These are phyloP conservation scores for Petrolisthes cinctipes DNA, from an alignment of 2,888 invertebrate species.

Conservation along the genomic window DNA sequence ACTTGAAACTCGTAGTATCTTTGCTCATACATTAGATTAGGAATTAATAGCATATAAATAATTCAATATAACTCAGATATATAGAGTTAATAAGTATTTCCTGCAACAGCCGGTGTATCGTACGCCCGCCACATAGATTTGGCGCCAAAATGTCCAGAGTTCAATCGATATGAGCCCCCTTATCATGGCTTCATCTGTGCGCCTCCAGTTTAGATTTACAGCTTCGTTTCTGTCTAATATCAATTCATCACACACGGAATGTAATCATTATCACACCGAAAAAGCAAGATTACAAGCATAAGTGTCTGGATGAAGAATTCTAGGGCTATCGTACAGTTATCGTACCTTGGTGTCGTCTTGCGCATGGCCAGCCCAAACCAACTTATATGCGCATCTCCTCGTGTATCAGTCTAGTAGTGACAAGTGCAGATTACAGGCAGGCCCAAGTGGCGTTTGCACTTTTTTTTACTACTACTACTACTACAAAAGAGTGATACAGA, in stretches of 20 bases:
- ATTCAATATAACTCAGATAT: too few relatives aligned
- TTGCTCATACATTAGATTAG: too few relatives aligned
- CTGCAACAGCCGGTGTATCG: constrained; percentile 2
- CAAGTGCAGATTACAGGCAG: constrained; percentile 40
- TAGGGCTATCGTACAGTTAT: constrained; percentile 7
- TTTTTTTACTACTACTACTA: not conserved
- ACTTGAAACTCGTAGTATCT: too few relatives aligned
- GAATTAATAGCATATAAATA: too few relatives aligned
- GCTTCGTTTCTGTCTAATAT: not conserved
- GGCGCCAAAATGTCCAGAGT: constrained; percentile 58
- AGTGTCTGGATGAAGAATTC: not conserved
- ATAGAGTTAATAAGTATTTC: too few relatives aligned
- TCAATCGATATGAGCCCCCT: constrained; percentile 48
- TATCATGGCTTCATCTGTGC: not conserved
- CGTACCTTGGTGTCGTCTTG: constrained; percentile 23
- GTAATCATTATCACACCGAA: too few relatives aligned
- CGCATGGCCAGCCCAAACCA: constrained; percentile 35
- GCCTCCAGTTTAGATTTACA: not conserved
- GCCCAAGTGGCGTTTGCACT: not conserved
- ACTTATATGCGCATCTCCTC: constrained; percentile 51
- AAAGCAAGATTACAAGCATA: too few relatives aligned
- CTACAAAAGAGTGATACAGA: constrained; percentile 7
- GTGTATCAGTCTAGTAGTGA: constrained; percentile 59
- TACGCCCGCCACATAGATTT: constrained; percentile 55
- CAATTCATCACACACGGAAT: constrained; percentile 4